Percentiles rank a stretch among this genome's conserved stretches.
phyloP scores from a whole-genome alignment of 64 coral and sea anemone species.

The Acropora yongei region DNA sequence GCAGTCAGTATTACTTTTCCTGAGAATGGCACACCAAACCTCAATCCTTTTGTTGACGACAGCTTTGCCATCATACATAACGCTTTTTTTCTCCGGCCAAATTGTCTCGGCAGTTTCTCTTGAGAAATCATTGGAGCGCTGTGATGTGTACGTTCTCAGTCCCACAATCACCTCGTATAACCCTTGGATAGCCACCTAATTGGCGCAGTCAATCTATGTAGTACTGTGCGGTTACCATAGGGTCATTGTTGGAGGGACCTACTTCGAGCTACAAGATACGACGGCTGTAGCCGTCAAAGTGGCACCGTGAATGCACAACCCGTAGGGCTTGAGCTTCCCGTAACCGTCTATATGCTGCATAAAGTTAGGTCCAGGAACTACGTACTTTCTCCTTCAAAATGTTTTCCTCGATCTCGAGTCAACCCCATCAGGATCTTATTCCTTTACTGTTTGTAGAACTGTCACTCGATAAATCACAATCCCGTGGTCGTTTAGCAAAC shows the following conservation, averaged over 20 bases:
- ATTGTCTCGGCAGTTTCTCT: not conserved
- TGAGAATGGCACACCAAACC: constrained; percentile 46
- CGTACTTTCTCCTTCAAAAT: constrained; percentile 17
- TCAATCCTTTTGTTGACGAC: not conserved
- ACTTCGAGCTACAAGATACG: constrained; percentile 19
- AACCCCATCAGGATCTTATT: not conserved
- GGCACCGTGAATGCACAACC: not conserved
- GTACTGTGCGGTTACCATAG: constrained; percentile 39
- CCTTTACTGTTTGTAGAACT: not conserved
- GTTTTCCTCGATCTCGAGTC: not conserved
- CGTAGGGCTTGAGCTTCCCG: too few species aligned
- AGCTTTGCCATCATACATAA: constrained; percentile 17
- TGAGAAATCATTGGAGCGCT: too few species aligned
- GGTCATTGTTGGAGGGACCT: constrained; percentile 20
- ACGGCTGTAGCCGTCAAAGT: constrained; percentile 4
- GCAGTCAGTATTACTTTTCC: constrained; percentile 55
- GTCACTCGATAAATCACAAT: constrained; percentile 22
- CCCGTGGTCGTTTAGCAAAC: constrained; percentile 17
- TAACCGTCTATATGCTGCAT: not conserved
- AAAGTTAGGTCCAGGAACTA: constrained; percentile 14
- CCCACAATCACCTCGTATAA: constrained; percentile 30
- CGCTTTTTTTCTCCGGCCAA: not conserved
- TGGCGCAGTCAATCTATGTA: constrained; percentile 14
- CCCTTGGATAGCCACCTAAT: constrained; percentile 3
- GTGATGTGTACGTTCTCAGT: not conserved